Conservation (phyloP, 2,797 vertebrate species). For the Diplodus sargus region DNA sequence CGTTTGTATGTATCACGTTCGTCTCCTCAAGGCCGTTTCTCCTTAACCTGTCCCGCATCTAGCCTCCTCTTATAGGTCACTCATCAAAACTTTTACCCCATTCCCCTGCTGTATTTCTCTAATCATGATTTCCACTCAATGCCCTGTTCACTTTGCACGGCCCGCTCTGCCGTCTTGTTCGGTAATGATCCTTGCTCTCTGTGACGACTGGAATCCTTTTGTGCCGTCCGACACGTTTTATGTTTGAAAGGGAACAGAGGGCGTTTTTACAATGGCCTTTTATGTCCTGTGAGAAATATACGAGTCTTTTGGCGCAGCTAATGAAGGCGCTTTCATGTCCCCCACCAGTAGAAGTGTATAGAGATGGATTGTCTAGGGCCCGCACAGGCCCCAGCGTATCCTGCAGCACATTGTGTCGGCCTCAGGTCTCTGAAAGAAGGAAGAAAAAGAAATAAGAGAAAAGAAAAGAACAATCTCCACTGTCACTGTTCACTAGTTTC, state of each 20-base stretch:
- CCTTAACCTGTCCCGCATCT: slow-evolving; percentile 13
- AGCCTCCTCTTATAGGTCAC: slow-evolving; percentile 36
- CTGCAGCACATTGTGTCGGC: slow-evolving; percentile 67
- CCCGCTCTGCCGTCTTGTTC: slow-evolving; percentile 57
- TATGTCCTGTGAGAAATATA: slow-evolving; percentile 84
- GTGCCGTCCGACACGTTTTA: slow-evolving; percentile 81
- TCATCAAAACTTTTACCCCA: slow-evolving; percentile 46
- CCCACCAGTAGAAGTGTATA: slow-evolving; percentile 72
- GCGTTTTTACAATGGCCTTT: slow-evolving; percentile 83
- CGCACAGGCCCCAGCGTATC: slow-evolving; percentile 66
- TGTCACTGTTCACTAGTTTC: slow-evolving; percentile 48
- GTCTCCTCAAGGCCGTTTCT: slow-evolving; percentile 29
- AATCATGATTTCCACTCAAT: slow-evolving; percentile 70
- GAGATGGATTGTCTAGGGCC: slow-evolving; percentile 76
- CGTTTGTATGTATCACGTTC: background rate
- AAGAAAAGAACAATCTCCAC: slow-evolving; percentile 51
- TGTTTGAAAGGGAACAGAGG: slow-evolving; percentile 82
- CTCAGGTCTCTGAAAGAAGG: slow-evolving; percentile 46
- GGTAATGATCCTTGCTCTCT: slow-evolving; percentile 77
- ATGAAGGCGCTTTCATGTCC: slow-evolving; percentile 82
- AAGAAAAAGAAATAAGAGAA: slow-evolving; percentile 25
- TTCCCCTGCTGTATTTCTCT: slow-evolving; percentile 40
- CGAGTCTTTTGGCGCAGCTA: slow-evolving; percentile 79
- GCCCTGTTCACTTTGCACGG: slow-evolving; percentile 50
- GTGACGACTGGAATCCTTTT: slow-evolving; percentile 80